Base-by-base conservation (phyloP, 1,140 invertebrate species). In the Popillia japonica region DNA sequence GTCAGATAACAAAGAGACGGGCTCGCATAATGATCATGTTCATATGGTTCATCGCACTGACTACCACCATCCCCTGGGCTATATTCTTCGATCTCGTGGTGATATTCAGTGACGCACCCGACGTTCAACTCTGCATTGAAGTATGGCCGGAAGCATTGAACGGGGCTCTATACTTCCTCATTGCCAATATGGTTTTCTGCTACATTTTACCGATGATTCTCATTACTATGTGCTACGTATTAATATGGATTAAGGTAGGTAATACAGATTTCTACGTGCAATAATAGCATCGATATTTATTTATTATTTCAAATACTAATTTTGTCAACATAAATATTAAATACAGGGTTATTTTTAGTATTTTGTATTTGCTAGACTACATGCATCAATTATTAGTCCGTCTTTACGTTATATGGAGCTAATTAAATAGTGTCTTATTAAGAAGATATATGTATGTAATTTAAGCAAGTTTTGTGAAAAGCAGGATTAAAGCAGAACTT, bases 161-260 rank as follows among this genome's bases (percentile, higher is more conserved):
- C 83, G 94, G 94, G 76, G 90, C 93, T 40, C 86, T 95, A 0
- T 98, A 97, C 87, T 98, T 98, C 86, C 89, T 98, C 2, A 90
- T 96, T 76, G 96, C 94, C 76, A 97, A 98, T 83, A 90, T 98
- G 27, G 89, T 96, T 40, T 92, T 95, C 80, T 98, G 96, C 87
- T 99, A 98, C 89, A 92, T 98, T n/a, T 87, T 98, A 8, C 97
- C 97, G 0, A 93, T 98, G 90, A 91, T 95, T 17, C 89, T 98
- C 27, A 98, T 99, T 81, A 94, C 95, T 0, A 89, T 96, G 82
- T 98, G 96, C 87, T 99, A 99, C 88, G 91, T 96, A 0, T 89
- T 97, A 41, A 99, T 99, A 78, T 98, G 95, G 93, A 92, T 97
- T 79, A 96, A 95, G 85, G 96, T 78, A 68, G 2, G 34, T 40